Percentiles rank a stretch among this genome's conserved stretches.
These are phyloP conservation scores for Melanophora roralis DNA, from an alignment of 2,888 invertebrate species.

Conservation along the genomic window DNA sequence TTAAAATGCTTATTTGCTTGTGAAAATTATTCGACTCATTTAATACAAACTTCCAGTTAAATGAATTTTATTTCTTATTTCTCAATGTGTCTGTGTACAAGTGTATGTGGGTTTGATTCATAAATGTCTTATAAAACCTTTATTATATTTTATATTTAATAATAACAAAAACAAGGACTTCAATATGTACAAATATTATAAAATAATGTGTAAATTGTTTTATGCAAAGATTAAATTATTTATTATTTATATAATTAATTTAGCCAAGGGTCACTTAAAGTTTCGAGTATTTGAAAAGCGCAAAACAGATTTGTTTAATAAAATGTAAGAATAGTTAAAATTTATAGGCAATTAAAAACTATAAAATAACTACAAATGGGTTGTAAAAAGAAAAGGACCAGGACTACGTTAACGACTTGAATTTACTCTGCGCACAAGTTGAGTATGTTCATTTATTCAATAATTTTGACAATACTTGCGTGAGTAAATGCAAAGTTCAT, in stretches of 20 bases:
- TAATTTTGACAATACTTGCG: too few species aligned
- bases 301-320: background rate
- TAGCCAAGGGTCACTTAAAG: background rate
- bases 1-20: constrained; percentile 61
- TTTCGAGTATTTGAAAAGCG: background rate
- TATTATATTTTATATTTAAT: constrained; percentile 7
- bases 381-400: too few species aligned
- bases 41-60: constrained; percentile 71
- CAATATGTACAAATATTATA: constrained; percentile 13
- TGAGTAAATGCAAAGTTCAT: too few species aligned
- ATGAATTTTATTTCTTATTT: constrained; percentile 61
- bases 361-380: background rate
- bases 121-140: constrained; percentile 31
- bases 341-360: background rate
- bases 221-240: background rate
- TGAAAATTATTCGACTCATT: constrained; percentile 74
- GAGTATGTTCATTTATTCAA: too few species aligned
- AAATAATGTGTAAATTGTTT: constrained; percentile 10
- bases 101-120: background rate
- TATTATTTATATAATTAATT: background rate
- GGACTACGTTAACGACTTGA: too few species aligned
- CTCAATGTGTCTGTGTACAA: background rate
- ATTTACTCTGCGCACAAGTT: too few species aligned
- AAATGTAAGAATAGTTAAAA: background rate
- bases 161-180: background rate